These are phyloP conservation scores for Hyles euphorbiae DNA, from an alignment of 1,140 invertebrate genomes.

Conservation along the genomic window DNA sequence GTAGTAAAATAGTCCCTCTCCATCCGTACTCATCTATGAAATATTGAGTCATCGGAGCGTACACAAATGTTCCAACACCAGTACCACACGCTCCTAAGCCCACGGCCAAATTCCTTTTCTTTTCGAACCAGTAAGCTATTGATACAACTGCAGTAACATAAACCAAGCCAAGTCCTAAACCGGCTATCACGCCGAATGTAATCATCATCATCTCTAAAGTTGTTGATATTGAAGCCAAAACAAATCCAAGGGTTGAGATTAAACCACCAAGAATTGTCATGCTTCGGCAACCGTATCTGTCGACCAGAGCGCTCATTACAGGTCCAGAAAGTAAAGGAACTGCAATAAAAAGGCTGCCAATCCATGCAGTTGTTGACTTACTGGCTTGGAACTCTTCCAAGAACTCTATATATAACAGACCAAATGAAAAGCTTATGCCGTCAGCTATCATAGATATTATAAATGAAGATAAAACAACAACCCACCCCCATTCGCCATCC, in stretches of 20 bases:
- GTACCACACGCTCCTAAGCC: conserved; percentile 94
- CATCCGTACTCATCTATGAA: conserved; percentile 88
- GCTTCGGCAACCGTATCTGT: conserved; percentile 89
- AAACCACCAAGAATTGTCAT: conserved; percentile 89
- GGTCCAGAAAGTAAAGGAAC: conserved; percentile 92
- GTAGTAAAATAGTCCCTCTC: conserved; percentile 88
- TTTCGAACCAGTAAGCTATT: conserved; percentile 98
- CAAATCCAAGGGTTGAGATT: conserved; percentile 86
- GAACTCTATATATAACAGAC: conserved; percentile 91
- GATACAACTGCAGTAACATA: conserved; percentile 94
- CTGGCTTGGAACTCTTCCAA: conserved; percentile 88
- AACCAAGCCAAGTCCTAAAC: conserved; percentile 89
- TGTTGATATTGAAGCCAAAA: conserved; percentile 84
- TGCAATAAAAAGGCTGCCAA: conserved; percentile 91
- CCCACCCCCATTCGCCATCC: conserved; percentile 90
- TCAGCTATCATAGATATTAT: conserved; percentile 96
- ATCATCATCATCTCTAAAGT: conserved; percentile 87
- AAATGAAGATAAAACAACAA: conserved; percentile 90
- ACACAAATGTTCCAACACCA: conserved; percentile 89
- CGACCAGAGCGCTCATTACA: conserved; percentile 89
- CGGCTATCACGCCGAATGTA: conserved; percentile 91
- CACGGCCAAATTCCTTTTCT: conserved; percentile 92
- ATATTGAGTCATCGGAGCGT: conserved; percentile 87
- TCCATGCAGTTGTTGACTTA: conserved; percentile 90
- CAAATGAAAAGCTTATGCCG: conserved; percentile 95